These are phyloP conservation scores for Diadumene lineata DNA, from an alignment of 92 coral and sea anemone species.

Conservation along the genomic window DNA sequence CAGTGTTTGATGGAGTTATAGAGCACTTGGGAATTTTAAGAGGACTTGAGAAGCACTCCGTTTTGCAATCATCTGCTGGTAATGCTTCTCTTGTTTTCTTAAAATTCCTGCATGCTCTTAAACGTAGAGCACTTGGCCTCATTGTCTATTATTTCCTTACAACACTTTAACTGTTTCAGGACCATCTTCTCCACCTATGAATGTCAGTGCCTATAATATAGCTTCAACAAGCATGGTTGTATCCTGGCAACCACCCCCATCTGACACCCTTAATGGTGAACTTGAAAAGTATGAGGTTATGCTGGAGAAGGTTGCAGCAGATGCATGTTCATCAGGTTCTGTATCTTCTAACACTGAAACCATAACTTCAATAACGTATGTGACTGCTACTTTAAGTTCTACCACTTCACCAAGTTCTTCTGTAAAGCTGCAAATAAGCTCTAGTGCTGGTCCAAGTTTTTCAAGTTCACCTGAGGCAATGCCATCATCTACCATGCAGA, in stretches of 20 bases:
- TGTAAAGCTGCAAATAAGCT: constrained; percentile 2
- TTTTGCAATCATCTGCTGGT: too few species aligned
- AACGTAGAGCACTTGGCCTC: too few species aligned
- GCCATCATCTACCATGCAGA: background rate
- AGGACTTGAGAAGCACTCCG: too few species aligned
- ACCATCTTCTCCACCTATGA: constrained; percentile 51
- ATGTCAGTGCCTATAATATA: constrained; percentile 19
- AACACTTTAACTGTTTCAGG: constrained; percentile 11
- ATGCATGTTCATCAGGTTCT: background rate
- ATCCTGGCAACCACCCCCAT: constrained; percentile 60
- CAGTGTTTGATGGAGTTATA: too few species aligned
- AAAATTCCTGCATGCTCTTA: too few species aligned
- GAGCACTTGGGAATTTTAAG: too few species aligned
- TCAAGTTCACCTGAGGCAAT: background rate
- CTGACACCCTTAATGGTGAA: constrained; percentile 47
- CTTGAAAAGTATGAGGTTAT: constrained; percentile 34
- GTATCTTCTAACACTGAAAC: background rate
- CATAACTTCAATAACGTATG: background rate
- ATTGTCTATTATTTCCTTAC: too few species aligned
- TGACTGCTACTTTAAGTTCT: background rate
- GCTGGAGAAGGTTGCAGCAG: constrained; percentile 9
- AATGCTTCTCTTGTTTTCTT: too few species aligned
- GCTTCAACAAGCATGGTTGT: constrained; percentile 49
- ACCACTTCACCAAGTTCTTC: background rate
- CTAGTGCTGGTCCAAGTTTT: background rate